Base-by-base conservation (phyloP, 2,113 vertebrate species). In the Cyprinodon brontotheroides region DNA sequence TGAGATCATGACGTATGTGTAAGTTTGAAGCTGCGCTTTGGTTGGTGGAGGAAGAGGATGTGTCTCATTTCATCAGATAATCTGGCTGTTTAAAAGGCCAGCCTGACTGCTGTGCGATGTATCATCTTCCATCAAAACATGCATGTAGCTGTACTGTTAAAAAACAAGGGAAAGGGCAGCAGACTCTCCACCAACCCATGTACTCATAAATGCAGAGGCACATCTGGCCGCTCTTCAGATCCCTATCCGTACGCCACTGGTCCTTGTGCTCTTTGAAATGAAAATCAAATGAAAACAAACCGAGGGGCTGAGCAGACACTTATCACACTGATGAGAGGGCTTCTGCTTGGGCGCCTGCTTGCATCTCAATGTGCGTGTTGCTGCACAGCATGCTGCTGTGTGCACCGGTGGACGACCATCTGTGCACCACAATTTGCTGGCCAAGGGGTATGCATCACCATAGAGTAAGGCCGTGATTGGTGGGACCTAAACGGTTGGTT, bases 241-340 rank as follows among this genome's bases (percentile, higher is more conserved):
- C 70, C 75, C 65, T 48, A 71, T 70, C 78, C 65, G 71, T 77
- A 72, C 65, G 67, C 81, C 75, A 80, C 80, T 73, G 68, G 78
- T 79, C 75, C 73, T 70, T 61, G 13, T 80, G 43, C 38, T 82
- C 85, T 91, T 87, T 86, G 83, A 90, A 84, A 83, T 89, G 74
- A 88, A 85, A 89, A 89, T 86, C 36, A 70, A 90, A 87, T 84
- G 72, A 89, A 85, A 86, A 87, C 80, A 90, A 90, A 77, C 14
- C 65, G 61, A 76, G 70, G 50, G 73, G 39, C 69, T 65, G 79
- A 82, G 75, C 74, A 62, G 80, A 86, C 84, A 88, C 85, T 89
- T 89, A 83, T 86, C 79, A 82, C 75, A 77, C 72, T 89, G 81
- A 90, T 88, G 72, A 89, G 59, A 62, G 73, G 60, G 57, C 79